Conservation (phyloP, 2,888 invertebrate genomes). For the Calameuta filiformis region DNA sequence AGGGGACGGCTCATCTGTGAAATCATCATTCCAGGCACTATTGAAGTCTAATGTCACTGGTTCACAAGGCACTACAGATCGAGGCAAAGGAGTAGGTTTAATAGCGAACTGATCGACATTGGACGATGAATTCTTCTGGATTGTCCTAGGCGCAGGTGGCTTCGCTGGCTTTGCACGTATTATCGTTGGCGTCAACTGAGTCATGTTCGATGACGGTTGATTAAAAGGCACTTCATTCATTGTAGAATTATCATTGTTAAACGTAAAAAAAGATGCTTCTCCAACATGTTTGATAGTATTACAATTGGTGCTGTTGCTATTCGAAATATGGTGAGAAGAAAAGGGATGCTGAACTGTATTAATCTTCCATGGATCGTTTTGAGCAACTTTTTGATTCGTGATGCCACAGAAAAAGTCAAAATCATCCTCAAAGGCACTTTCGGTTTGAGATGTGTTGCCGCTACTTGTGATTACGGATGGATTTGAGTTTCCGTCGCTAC, state of each 20-base stretch:
- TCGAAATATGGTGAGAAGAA: slow-evolving; percentile 63
- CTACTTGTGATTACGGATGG: slow-evolving; percentile 69
- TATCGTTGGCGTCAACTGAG: slow-evolving; percentile 76
- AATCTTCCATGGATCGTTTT: slow-evolving; percentile 69
- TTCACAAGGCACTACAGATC: slow-evolving; percentile 23
- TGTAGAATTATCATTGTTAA: slow-evolving; percentile 34
- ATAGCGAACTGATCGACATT: slow-evolving; percentile 1
- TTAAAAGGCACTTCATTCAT: slow-evolving; percentile 28
- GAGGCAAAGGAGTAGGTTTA: slow-evolving; percentile 15
- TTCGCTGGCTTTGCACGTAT: slow-evolving; percentile 75
- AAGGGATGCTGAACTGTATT: slow-evolving; percentile 68
- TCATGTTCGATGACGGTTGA: slow-evolving; percentile 22
- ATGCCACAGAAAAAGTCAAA: slow-evolving; percentile 75
- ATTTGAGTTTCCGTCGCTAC: slow-evolving; percentile 77
- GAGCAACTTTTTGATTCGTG: slow-evolving; percentile 67
- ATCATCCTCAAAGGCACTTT: slow-evolving; percentile 87
- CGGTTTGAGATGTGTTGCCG: slow-evolving; percentile 78
- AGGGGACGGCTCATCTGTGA: slow-evolving; percentile 70
- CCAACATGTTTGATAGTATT: slow-evolving; percentile 43
- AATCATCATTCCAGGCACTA: slow-evolving; percentile 19
- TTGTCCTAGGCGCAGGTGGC: slow-evolving; percentile 67
- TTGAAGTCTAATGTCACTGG: slow-evolving; percentile 28
- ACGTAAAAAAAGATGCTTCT: slow-evolving; percentile 52
- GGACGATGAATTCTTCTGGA: slow-evolving; percentile 57
- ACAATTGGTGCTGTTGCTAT: slow-evolving; percentile 19